A percentile compares a stretch with the other conserved stretches of the same genome.
Evolutionary conservation across 2,797 vertebrate species (phyloP).

Genomic region (Thamnophis elegans): DNA sequence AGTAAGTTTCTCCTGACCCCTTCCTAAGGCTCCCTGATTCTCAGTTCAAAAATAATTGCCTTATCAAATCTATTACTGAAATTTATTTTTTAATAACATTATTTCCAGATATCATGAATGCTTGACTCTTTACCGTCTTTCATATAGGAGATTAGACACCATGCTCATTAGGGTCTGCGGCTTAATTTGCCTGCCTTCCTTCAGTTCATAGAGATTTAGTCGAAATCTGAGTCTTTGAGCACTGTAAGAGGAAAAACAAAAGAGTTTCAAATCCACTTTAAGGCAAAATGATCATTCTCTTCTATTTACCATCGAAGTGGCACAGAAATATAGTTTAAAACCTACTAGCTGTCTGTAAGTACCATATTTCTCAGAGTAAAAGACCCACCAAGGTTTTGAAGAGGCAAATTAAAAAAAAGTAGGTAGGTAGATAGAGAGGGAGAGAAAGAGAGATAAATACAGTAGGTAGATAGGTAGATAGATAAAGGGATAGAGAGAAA

Average conservation of each 20-base stretch:
- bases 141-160: conserved; percentile 96
- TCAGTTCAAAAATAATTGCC: not conserved
- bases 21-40: not conserved
- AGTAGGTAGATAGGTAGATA: too few species aligned
- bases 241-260: conserved; percentile 63
- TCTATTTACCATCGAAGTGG: not conserved
- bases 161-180: conserved; percentile 99
- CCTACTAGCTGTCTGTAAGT: not conserved
- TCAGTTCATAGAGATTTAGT: conserved; percentile 95
- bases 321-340: not conserved
- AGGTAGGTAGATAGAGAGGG: too few species aligned
- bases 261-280: not conserved
- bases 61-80: not conserved
- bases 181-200: conserved; percentile 97
- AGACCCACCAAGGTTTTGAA: too few species aligned
- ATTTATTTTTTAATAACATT: rapidly evolving
- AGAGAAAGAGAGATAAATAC: too few species aligned
- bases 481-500: too few species aligned
- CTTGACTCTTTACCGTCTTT: conserved; percentile 80
- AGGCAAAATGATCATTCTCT: not conserved
- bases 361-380: too few species aligned
- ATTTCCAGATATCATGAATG: rapidly evolving
- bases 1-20: not conserved
- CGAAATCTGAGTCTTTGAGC: conserved; percentile 95
- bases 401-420: too few species aligned